Conservation (phyloP, 2,797 vertebrate species). For the Epinephelus awoara region DNA sequence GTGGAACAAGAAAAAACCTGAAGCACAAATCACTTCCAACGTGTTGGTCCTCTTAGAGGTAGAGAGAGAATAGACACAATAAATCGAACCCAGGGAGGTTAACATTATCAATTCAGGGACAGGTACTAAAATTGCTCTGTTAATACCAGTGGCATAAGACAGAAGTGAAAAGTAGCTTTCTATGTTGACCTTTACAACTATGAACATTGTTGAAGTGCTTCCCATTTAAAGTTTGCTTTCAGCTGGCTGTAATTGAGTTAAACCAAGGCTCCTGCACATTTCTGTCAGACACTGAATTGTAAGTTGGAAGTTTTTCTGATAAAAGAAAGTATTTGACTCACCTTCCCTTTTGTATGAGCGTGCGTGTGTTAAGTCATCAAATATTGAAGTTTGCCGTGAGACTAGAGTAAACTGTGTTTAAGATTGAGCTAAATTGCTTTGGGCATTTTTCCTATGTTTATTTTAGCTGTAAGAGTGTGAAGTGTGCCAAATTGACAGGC, state of each 20-base stretch:
- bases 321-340: constrained; percentile 42
- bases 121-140: neutral
- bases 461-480: constrained; percentile 59
- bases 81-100: neutral
- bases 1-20: constrained; percentile 1
- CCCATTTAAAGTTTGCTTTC: constrained; percentile 14
- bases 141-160: neutral
- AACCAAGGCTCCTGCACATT: neutral
- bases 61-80: neutral
- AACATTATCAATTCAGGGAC: neutral
- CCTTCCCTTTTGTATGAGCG: constrained; percentile 19
- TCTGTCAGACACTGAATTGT: constrained; percentile 13
- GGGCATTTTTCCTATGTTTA: constrained; percentile 60
- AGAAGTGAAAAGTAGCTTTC: neutral
- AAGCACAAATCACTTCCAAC: neutral
- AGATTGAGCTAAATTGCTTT: constrained; percentile 59
- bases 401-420: constrained; percentile 36
- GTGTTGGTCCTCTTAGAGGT: neutral
- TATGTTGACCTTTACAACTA: constrained; percentile 21
- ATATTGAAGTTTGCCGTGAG: constrained; percentile 52
- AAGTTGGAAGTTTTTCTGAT: constrained; percentile 19
- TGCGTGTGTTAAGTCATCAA: constrained; percentile 45
- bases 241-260: neutral
- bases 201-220: constrained; percentile 7
- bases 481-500: constrained; percentile 71